Base-by-base conservation (phyloP, 2,113 vertebrate species). In the Lepidothrix coronata region DNA sequence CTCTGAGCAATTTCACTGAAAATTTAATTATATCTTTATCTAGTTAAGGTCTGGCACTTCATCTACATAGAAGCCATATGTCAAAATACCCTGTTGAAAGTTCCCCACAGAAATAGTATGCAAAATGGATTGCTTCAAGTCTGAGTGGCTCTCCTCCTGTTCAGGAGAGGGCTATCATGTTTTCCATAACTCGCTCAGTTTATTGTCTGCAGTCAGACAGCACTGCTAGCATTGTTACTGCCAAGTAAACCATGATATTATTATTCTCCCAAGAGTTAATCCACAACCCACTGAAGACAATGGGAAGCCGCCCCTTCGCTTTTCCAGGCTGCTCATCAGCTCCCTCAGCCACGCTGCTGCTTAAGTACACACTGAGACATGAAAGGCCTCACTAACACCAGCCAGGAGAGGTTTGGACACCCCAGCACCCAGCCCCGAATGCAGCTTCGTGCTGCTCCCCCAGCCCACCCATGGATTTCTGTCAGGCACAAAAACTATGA, bases 231-330 rank as follows among this genome's bases (percentile, higher is more conserved):
- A 84, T 83, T 95, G 96, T 95, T 85, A 93, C 80, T 86, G 96
- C 88, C 96, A 96, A 95, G 67, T 77, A 96, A 97, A 86, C 95
- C 93, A 90, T 77, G 95, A 62, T 93, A 76, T 76, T 88, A 95
- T 82, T 93, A 90, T 86, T 88, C 95, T 94, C 88, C 75, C 0
- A 48, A 91, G 93, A 94, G 79, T 93, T 93, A 77, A 93, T 94
- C 90, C 92, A 71, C 88, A 95, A 70, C 68, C 73, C 88, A 51
- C 82, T 61, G 67, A 76, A 92, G 88, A 93, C 96, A 95, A 90
- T 48, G 72, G 78, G 65, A 94, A 96, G 52, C 82, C 59, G 30
- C 78, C 85, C 71, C 61, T 79, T 70, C 6, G 21, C 41, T 77
- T 46, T 79, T 8, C 24, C 31, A 22, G 76, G 84, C 91, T 58